Percentiles rank a stretch among this genome's conserved stretches.
phyloP scores from a whole-genome alignment of 2,888 invertebrate species.

The Drosophila prolongata region DNA sequence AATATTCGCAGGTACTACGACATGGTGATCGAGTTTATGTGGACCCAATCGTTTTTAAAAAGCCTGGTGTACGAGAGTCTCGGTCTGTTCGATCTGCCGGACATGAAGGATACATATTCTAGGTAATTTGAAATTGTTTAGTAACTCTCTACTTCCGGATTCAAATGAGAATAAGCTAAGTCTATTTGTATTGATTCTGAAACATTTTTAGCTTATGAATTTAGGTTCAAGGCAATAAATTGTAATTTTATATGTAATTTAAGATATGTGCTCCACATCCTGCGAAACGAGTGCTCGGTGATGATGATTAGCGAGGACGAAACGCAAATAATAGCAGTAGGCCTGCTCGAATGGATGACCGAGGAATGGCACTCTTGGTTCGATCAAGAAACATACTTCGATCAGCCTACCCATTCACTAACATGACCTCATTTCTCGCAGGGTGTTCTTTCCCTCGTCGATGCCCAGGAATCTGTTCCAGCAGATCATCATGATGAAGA shows the following conservation, averaged over 20 bases:
- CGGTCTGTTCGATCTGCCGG: conserved; percentile 34
- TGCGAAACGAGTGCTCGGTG: conserved; percentile 64
- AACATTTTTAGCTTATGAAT: no score
- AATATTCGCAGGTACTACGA: conserved; percentile 49
- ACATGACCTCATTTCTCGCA: background rate
- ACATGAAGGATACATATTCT: conserved; percentile 49
- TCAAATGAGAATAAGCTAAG: no score
- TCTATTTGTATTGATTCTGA: no score
- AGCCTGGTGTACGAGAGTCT: conserved; percentile 55
- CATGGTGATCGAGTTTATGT: conserved; percentile 64
- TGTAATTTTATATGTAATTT: background rate
- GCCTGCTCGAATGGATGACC: conserved; percentile 65
- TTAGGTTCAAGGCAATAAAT: background rate
- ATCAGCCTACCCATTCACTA: no score
- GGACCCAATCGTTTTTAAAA: conserved; percentile 50
- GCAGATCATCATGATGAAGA: conserved; percentile 50
- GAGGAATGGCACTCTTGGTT: conserved; percentile 72
- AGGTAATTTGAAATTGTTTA: background rate
- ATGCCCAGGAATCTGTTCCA: conserved; percentile 55
- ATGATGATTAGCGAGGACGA: conserved; percentile 58
- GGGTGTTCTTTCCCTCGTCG: conserved; percentile 53
- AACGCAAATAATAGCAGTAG: conserved; percentile 59
- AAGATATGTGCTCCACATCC: conserved; percentile 57
- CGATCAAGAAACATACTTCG: background rate
- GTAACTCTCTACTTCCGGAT: no score